These are phyloP conservation scores for Netelia inedita DNA, from an alignment of 2,888 invertebrate genomes.

Conservation along the genomic window DNA sequence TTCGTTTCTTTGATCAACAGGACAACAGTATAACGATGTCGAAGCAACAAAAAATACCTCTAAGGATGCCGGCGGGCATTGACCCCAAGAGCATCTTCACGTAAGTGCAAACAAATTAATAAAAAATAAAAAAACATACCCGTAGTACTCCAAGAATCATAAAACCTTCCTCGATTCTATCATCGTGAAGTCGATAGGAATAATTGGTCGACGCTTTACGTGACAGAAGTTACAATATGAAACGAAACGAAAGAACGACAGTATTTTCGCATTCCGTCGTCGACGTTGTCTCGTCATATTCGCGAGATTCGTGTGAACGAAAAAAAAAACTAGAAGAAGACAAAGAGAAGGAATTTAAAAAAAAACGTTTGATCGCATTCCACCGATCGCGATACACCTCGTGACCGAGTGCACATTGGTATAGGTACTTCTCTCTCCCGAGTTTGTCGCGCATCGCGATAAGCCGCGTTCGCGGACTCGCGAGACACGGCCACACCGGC, in stretches of 20 bases:
- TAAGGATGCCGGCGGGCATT: slow-evolving; percentile 84
- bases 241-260: no score
- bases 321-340: slow-evolving; percentile 22
- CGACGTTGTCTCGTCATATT: no score
- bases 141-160: background rate
- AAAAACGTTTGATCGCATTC: slow-evolving; percentile 70
- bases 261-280: no score
- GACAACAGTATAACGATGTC: slow-evolving; percentile 84
- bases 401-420: slow-evolving; percentile 66
- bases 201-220: slow-evolving; percentile 8
- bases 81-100: slow-evolving; percentile 90
- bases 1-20: slow-evolving; percentile 72
- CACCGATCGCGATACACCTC: slow-evolving; percentile 65
- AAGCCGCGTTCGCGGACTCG: slow-evolving; percentile 68
- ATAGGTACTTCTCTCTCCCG: slow-evolving; percentile 30
- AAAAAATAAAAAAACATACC: slow-evolving; percentile 24
- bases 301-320: no score
- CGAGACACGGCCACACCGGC: slow-evolving; percentile 50
- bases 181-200: background rate
- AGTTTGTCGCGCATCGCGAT: slow-evolving; percentile 64
- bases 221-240: background rate
- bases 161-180: background rate
- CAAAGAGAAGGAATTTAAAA: slow-evolving; percentile 38
- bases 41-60: slow-evolving; percentile 85
- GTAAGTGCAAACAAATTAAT: slow-evolving; percentile 86